Percentiles rank a stretch among this genome's conserved stretches.
Conservation (phyloP, 2,888 invertebrate genomes). For the Acrocera orbiculus region DNA sequence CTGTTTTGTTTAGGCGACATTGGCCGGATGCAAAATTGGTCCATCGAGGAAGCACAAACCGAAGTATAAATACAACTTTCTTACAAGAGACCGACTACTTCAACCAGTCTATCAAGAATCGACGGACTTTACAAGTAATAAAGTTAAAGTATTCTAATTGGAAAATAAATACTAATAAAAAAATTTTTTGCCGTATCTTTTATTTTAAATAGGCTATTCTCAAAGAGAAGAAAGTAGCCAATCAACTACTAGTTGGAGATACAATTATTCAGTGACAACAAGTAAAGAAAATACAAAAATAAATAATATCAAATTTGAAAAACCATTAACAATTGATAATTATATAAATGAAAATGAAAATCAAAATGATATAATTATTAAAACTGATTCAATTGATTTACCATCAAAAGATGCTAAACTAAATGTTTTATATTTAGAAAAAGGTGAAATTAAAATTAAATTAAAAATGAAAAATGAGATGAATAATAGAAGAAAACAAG, state of each 20-base stretch:
- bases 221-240: constrained; percentile 22
- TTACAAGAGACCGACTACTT: constrained; percentile 35
- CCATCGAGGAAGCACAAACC: constrained; percentile 20
- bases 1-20: constrained; percentile 39
- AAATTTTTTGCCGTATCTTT: too few species aligned
- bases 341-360: neutral
- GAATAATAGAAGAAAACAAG: neutral
- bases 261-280: constrained; percentile 7
- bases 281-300: neutral
- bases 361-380: constrained; percentile 10
- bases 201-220: constrained; percentile 23
- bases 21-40: constrained; percentile 29
- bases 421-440: constrained; percentile 12
- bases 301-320: too few species aligned
- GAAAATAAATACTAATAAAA: too few species aligned
- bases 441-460: constrained; percentile 14
- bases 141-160: too few species aligned
- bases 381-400: constrained; percentile 13
- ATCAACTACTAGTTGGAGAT: constrained; percentile 15
- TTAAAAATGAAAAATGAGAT: constrained; percentile 12
- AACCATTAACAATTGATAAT: neutral
- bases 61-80: constrained; percentile 40
- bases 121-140: constrained; percentile 32
- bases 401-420: constrained; percentile 14
- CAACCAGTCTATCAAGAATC: constrained; percentile 32